A percentile compares a stretch with the other conserved stretches of the same genome.
These are phyloP conservation scores for Pangasius larnaudii DNA, from an alignment of 2,797 vertebrate genomes.

Conservation along the genomic window DNA sequence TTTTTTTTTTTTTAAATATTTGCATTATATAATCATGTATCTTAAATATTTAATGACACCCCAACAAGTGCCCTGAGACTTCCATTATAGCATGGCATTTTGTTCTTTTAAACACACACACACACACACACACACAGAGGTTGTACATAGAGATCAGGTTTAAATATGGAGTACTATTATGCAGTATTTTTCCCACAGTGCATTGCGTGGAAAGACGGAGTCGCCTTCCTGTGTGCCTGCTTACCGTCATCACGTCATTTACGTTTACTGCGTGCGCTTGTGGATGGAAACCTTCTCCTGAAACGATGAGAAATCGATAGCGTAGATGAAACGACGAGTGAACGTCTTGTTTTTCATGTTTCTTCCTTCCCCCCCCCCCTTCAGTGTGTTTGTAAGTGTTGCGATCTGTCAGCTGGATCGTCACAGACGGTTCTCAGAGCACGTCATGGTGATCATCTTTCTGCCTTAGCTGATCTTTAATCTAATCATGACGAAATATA, in stretches of 20 bases:
- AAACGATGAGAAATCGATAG: neutral
- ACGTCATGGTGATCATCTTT: neutral
- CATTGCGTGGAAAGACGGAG: neutral
- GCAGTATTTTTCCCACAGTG: constrained; percentile 6
- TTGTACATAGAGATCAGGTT: neutral
- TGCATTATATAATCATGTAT: neutral
- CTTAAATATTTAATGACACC: neutral
- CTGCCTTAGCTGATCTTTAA: neutral
- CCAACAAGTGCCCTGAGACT: neutral
- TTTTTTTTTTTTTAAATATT: no score
- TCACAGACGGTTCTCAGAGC: neutral
- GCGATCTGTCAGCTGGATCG: neutral
- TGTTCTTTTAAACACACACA: neutral
- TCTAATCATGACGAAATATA: neutral
- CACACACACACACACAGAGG: neutral
- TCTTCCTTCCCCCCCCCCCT: neutral
- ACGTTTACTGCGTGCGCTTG: neutral
- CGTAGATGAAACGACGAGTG: neutral
- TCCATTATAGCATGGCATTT: neutral
- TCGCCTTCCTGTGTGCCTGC: neutral
- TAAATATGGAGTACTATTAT: neutral
- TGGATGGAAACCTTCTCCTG: neutral
- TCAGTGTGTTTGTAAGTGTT: neutral
- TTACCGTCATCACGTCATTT: neutral
- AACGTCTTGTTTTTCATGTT: neutral